phyloP scores from a whole-genome alignment of 2,113 vertebrate genomes.

The Clarias macrocephalus region DNA sequence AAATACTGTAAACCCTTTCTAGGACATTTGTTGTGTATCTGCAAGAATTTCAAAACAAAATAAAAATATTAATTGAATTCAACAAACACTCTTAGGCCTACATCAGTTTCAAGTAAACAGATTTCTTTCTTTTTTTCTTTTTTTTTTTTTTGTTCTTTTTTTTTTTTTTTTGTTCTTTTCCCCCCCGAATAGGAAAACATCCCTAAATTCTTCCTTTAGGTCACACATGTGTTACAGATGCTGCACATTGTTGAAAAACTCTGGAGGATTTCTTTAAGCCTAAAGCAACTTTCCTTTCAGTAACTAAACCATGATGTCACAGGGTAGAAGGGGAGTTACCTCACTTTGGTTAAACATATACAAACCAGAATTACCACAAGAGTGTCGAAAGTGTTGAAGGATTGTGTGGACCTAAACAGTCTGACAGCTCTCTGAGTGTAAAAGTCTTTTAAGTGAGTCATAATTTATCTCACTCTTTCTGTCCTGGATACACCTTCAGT shows the following conservation, averaged over 20 bases:
- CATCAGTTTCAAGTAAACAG: background rate
- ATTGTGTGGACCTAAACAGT: constrained; percentile 23
- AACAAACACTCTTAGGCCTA: background rate
- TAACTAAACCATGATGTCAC: constrained; percentile 21
- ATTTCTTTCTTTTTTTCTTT: background rate
- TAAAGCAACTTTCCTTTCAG: constrained; percentile 21
- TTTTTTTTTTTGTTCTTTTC: background rate
- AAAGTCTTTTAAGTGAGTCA: constrained; percentile 6
- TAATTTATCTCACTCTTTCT: constrained; percentile 2
- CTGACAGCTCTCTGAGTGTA: background rate
- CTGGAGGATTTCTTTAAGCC: background rate
- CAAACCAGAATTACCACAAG: constrained; percentile 4
- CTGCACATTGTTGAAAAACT: constrained; percentile 8
- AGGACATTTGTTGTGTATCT: background rate
- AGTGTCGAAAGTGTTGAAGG: constrained; percentile 25
- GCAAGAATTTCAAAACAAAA: background rate
- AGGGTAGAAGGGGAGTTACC: background rate
- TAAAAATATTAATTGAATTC: background rate
- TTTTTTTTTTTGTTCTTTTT: background rate
- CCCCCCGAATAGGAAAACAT: constrained; percentile 1
- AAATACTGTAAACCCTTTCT: background rate
- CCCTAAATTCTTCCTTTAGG: background rate
- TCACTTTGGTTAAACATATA: constrained; percentile 21
- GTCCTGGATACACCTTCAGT: background rate
- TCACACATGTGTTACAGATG: constrained; percentile 31